Conservation (phyloP, 2,113 vertebrate genomes). For the Sciurus niger region DNA sequence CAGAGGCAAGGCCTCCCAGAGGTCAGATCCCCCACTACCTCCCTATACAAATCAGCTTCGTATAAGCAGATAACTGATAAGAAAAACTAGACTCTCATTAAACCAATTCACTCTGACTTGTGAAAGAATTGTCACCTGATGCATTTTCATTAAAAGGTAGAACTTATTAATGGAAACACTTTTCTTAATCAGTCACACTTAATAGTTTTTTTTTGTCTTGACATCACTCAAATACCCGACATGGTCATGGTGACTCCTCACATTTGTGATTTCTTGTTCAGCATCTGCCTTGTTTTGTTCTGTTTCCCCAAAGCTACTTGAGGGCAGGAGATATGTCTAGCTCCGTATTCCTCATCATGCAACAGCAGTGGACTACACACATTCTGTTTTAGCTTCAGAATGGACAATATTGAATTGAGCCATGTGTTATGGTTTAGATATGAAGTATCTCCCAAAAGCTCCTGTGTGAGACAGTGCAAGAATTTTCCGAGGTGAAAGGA, state of each 20-base stretch:
- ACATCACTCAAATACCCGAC: background rate
- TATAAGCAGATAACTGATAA: background rate
- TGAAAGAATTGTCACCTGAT: background rate
- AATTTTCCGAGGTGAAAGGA: no score
- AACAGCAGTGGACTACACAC: background rate
- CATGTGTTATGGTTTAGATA: no score
- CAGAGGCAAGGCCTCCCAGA: background rate
- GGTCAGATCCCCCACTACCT: background rate
- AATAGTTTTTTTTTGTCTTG: background rate
- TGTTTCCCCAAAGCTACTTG: background rate
- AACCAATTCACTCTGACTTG: background rate
- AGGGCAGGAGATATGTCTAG: background rate
- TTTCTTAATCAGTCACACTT: background rate
- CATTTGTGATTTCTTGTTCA: background rate
- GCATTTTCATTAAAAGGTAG: background rate
- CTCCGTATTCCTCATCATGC: background rate
- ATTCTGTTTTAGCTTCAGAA: background rate
- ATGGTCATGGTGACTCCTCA: background rate
- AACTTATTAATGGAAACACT: background rate
- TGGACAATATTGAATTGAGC: slow-evolving; percentile 7
- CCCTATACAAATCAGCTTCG: background rate
- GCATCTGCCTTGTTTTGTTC: background rate
- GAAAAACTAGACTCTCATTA: background rate
- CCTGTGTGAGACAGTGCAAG: no score
- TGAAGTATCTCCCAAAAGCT: no score